Conservation (phyloP, 2,888 invertebrate species). For the Petrolisthes manimaculis region DNA sequence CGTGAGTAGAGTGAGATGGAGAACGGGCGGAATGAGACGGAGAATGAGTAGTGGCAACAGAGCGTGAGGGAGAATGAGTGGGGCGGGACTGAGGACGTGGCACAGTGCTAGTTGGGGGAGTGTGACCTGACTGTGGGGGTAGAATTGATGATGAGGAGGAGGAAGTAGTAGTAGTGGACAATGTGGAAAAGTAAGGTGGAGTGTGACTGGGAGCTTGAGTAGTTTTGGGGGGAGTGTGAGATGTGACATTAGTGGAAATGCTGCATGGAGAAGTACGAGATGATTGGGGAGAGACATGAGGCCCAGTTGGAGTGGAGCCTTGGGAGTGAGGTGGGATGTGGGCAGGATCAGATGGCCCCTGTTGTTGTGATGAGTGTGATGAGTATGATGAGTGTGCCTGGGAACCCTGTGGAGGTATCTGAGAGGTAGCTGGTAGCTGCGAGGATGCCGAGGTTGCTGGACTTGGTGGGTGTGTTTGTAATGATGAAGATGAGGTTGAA, state of each 20-base stretch:
- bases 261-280: not conserved
- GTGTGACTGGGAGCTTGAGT: slow-evolving; percentile 6
- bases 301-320: not conserved
- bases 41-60: slow-evolving; percentile 23
- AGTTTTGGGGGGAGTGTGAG: not conserved
- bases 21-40: slow-evolving; percentile 14
- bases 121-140: not conserved
- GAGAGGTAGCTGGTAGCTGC: not conserved
- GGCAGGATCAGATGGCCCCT: not conserved
- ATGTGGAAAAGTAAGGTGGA: slow-evolving; percentile 1
- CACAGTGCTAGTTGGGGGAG: not conserved
- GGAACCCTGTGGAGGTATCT: not conserved
- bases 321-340: not conserved
- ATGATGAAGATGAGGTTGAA: not conserved
- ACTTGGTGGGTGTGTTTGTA: slow-evolving; percentile 2
- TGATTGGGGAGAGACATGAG: not conserved
- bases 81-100: not conserved
- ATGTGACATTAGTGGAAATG: not conserved
- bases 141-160: not conserved
- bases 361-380: not conserved
- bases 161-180: not conserved
- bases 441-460: not conserved
- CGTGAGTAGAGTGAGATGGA: not conserved
- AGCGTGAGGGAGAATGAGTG: not conserved
- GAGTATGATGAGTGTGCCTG: slow-evolving; percentile 10